These are phyloP conservation scores for Diaprepes abbreviatus DNA, from an alignment of 2,888 invertebrate genomes.

Conservation along the genomic window DNA sequence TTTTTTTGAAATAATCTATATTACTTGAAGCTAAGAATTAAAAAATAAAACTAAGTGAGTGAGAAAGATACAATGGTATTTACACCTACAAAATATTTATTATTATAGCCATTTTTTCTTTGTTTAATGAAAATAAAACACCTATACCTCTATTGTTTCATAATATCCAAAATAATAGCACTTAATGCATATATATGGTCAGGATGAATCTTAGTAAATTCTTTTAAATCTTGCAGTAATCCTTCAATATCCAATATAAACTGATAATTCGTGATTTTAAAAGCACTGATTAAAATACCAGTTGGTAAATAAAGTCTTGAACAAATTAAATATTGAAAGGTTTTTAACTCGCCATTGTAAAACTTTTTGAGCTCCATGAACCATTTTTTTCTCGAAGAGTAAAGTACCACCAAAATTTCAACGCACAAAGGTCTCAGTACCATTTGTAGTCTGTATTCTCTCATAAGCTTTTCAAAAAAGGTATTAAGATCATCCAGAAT, in stretches of 20 bases:
- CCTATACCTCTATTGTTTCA: conserved; percentile 18
- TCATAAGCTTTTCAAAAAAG: conserved; percentile 58
- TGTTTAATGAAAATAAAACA: too few species aligned
- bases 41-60: too few species aligned
- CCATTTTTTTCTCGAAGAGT: conserved; percentile 55
- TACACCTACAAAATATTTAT: too few species aligned
- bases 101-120: too few species aligned
- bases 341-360: conserved; percentile 55
- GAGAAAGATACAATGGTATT: too few species aligned
- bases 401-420: conserved; percentile 58
- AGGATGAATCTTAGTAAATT: conserved; percentile 56
- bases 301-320: conserved; percentile 60
- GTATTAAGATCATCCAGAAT: conserved; percentile 61
- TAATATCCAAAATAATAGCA: conserved; percentile 51
- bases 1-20: too few species aligned
- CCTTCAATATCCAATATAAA: conserved; percentile 54
- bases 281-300: conserved; percentile 58
- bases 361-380: conserved; percentile 57
- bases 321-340: conserved; percentile 57
- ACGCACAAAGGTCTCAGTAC: conserved; percentile 57
- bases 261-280: conserved; percentile 57
- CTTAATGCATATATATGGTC: conserved; percentile 58
- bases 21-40: too few species aligned
- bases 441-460: conserved; percentile 56
- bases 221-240: conserved; percentile 55